Conservation (phyloP, 2,888 invertebrate species). For the Tinea pellionella region DNA sequence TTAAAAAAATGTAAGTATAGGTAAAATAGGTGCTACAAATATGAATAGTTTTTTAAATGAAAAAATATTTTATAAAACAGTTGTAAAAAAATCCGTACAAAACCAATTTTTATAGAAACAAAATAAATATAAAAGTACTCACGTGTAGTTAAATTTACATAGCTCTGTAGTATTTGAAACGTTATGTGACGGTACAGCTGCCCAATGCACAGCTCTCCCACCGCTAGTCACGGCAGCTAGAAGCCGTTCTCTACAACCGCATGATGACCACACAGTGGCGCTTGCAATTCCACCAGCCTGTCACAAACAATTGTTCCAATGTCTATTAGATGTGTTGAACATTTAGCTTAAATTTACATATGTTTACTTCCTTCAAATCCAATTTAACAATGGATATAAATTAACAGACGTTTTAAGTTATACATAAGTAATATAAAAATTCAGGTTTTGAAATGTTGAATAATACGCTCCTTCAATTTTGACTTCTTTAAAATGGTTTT, state of each 20-base stretch:
- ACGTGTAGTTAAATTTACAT: slow-evolving; percentile 65
- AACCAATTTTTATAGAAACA: not conserved
- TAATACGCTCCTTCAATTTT: too few relatives aligned
- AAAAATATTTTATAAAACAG: too few relatives aligned
- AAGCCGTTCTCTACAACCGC: slow-evolving; percentile 72
- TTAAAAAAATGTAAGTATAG: too few relatives aligned
- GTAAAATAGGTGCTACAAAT: too few relatives aligned
- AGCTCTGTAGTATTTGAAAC: slow-evolving; percentile 61
- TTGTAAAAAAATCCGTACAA: too few relatives aligned
- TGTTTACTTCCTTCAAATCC: not conserved
- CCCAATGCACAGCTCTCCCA: slow-evolving; percentile 75
- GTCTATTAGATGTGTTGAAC: too few relatives aligned
- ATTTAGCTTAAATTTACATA: not conserved
- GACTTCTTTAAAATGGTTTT: too few relatives aligned
- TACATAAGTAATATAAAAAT: too few relatives aligned
- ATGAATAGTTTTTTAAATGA: too few relatives aligned
- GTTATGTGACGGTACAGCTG: slow-evolving; percentile 60
- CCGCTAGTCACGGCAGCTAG: slow-evolving; percentile 75
- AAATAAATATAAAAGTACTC: slow-evolving; percentile 20
- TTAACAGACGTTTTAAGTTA: too few relatives aligned
- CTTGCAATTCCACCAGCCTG: slow-evolving; percentile 74
- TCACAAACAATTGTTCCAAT: not conserved
- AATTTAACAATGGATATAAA: too few relatives aligned
- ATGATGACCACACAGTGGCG: slow-evolving; percentile 74
- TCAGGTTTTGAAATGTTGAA: too few relatives aligned